A percentile compares a stretch with the other conserved stretches of the same genome.
Evolutionary conservation across 2,888 invertebrate genomes (phyloP).

Genomic region (Iselma pallidipennis): DNA sequence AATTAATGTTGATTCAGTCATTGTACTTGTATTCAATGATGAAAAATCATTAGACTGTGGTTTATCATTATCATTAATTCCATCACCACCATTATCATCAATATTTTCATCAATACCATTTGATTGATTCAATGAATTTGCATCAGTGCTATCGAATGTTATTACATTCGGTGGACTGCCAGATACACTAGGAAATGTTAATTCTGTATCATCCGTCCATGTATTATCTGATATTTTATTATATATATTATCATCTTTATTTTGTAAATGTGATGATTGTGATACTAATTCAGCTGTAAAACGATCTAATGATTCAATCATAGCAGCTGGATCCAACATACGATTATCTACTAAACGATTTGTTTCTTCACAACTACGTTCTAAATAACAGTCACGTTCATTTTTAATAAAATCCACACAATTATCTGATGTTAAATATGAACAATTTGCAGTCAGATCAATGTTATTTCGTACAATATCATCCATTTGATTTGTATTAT

Average conservation of each 20-base stretch:
- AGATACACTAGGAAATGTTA: conserved; percentile 81
- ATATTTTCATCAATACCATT: conserved; percentile 18
- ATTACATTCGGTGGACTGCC: conserved; percentile 73
- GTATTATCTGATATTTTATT: conserved; percentile 61
- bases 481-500: conserved; percentile 7
- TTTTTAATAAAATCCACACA: conserved; percentile 22
- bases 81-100: conserved; percentile 33
- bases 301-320: conserved; percentile 69
- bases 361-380: conserved; percentile 45
- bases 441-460: not conserved
- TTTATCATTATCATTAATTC: conserved; percentile 29
- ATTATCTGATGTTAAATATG: conserved; percentile 26
- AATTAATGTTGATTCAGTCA: conserved; percentile 73
- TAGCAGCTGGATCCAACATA: conserved; percentile 66
- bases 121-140: conserved; percentile 38
- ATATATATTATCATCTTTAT: conserved; percentile 45
- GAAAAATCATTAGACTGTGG: conserved; percentile 52
- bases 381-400: conserved; percentile 40
- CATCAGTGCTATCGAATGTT: conserved; percentile 65
- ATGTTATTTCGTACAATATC: not conserved
- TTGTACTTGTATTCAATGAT: conserved; percentile 61
- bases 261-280: conserved; percentile 66
- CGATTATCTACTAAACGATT: conserved; percentile 45
- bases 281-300: conserved; percentile 68
- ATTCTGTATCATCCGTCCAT: conserved; percentile 81